Conservation (phyloP, 2,113 vertebrate species). For the Willisornis vidua region DNA sequence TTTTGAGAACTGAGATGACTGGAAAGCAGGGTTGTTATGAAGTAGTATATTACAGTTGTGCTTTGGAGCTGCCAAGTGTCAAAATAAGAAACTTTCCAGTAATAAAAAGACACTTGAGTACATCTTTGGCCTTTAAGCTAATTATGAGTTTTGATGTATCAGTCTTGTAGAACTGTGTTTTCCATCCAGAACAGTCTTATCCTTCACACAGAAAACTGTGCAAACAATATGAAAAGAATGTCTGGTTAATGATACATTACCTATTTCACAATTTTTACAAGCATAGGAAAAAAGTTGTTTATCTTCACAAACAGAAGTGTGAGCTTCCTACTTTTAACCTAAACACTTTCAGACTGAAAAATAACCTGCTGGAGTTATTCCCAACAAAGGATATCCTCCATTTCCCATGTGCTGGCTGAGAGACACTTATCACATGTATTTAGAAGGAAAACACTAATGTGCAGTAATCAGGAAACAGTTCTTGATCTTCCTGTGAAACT, state of each 20-base stretch:
- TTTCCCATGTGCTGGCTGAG: slow-evolving; percentile 66
- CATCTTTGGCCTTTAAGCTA: not conserved
- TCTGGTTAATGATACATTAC: not conserved
- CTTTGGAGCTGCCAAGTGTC: not conserved
- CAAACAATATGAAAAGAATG: not conserved
- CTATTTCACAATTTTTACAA: slow-evolving; percentile 10
- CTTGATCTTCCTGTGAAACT: slow-evolving; percentile 66
- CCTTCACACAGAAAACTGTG: not conserved
- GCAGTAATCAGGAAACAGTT: slow-evolving; percentile 64
- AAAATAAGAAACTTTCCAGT: not conserved
- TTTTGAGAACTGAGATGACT: not conserved
- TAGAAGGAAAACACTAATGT: slow-evolving; percentile 31
- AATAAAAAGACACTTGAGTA: not conserved
- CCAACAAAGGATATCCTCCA: slow-evolving; percentile 78
- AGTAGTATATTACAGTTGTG: no score
- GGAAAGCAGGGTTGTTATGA: not conserved
- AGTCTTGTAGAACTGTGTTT: not conserved
- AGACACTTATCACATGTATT: not conserved
- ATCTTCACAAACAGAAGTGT: slow-evolving; percentile 63
- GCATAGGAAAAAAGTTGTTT: slow-evolving; percentile 61
- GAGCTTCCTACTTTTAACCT: slow-evolving; percentile 73
- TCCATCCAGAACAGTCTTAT: not conserved
- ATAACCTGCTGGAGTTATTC: slow-evolving; percentile 37
- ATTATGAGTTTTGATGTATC: not conserved
- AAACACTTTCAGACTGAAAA: slow-evolving; percentile 59